A percentile compares a stretch with the other conserved stretches of the same genome.
These are phyloP conservation scores for Branchellion lobata DNA, from an alignment of 2,888 invertebrate genomes.

Conservation along the genomic window DNA sequence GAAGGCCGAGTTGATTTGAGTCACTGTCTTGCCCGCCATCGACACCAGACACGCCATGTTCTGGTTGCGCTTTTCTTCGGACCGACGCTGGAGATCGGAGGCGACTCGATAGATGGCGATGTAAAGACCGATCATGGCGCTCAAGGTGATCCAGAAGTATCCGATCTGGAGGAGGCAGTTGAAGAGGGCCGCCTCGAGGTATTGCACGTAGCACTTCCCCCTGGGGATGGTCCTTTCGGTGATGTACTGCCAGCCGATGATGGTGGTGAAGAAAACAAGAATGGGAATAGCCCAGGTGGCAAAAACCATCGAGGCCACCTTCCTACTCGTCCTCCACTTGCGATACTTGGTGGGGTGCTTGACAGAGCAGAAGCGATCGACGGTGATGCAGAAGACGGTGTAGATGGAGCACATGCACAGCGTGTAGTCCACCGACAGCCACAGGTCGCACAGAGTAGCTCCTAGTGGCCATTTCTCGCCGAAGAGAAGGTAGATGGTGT, in stretches of 20 bases:
- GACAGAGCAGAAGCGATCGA: constrained; percentile 96
- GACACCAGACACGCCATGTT: constrained; percentile 65
- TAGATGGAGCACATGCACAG: constrained; percentile 93
- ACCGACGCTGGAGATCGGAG: constrained; percentile 93
- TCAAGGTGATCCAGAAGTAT: constrained; percentile 94
- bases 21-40: constrained; percentile 56
- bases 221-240: constrained; percentile 82
- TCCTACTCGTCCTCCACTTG: constrained; percentile 89
- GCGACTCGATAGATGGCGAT: constrained; percentile 96
- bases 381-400: constrained; percentile 94
- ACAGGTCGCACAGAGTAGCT: constrained; percentile 91
- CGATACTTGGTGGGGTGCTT: constrained; percentile 95
- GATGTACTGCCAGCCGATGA: constrained; percentile 98
- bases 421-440: constrained; percentile 97
- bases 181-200: constrained; percentile 92
- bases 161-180: constrained; percentile 93
- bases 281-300: constrained; percentile 96
- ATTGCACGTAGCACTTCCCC: constrained; percentile 91
- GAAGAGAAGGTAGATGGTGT: constrained; percentile 63
- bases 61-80: constrained; percentile 84
- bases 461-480: constrained; percentile 92
- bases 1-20: constrained; percentile 59
- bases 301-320: constrained; percentile 88
- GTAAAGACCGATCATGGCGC: constrained; percentile 90
- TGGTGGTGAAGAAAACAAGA: constrained; percentile 90